Percentiles rank a stretch among this genome's conserved stretches.
Evolutionary conservation across 2,888 invertebrate genomes (phyloP).

Genomic region (Eueremaeus valkanovi): DNA sequence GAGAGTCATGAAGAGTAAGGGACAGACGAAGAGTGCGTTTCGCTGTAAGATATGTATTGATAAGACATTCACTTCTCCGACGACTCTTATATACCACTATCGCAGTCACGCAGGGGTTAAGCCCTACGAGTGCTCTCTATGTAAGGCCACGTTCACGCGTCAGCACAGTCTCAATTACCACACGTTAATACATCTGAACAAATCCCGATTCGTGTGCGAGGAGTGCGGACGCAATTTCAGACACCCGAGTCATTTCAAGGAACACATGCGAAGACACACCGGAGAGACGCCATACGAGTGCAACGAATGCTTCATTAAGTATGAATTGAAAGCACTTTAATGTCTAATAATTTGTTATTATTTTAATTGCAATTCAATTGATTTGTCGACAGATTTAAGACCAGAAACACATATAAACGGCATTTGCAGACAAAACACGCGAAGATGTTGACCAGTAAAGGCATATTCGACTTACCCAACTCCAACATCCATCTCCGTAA

Average conservation of each 20-base stretch:
- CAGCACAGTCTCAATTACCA: constrained; percentile 62
- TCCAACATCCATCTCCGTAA: background rate
- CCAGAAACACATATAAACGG: constrained; percentile 61
- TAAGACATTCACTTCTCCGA: constrained; percentile 60
- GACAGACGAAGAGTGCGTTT: constrained; percentile 44
- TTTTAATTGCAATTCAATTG: background rate
- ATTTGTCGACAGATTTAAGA: constrained; percentile 54
- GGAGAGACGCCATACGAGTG: constrained; percentile 58
- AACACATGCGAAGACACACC: constrained; percentile 59
- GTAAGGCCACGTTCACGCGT: constrained; percentile 60
- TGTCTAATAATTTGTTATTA: background rate
- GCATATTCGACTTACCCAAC: constrained; percentile 54
- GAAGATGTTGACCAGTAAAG: constrained; percentile 58
- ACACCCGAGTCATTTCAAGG: constrained; percentile 61
- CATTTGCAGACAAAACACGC: constrained; percentile 60
- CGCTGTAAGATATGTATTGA: constrained; percentile 59
- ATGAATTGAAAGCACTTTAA: background rate
- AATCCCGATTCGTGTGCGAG: constrained; percentile 59
- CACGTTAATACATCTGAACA: constrained; percentile 61
- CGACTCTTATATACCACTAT: constrained; percentile 61
- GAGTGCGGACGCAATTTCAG: constrained; percentile 61
- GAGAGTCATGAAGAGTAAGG: constrained; percentile 22
- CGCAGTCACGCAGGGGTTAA: constrained; percentile 62
- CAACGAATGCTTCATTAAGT: constrained; percentile 53
- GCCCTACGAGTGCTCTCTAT: constrained; percentile 60